Percentiles rank a stretch among this genome's conserved stretches.
Conservation (phyloP, 2,797 vertebrate species). For the Oryzias dopingdopingensis region DNA sequence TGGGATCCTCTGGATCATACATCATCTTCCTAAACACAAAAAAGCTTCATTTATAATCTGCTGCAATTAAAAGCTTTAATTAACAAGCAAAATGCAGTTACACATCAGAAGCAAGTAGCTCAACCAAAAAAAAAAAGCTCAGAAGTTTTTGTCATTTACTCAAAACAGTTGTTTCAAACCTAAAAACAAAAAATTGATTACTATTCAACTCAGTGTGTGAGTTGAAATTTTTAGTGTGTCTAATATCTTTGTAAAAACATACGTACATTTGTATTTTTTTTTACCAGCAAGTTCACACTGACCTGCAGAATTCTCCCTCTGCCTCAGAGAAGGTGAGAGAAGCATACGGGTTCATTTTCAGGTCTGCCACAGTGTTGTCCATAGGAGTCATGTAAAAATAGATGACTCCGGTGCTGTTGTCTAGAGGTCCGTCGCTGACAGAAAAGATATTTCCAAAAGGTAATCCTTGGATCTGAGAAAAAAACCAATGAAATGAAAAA, state of each 20-base stretch:
- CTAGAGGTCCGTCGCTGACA: slow-evolving; percentile 84
- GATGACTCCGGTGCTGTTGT: slow-evolving; percentile 87
- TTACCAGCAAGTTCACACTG: slow-evolving; percentile 3
- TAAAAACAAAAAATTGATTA: no score
- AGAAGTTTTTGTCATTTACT: no score
- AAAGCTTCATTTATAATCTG: slow-evolving; percentile 1
- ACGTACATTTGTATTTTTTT: background rate
- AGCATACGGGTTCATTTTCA: slow-evolving; percentile 81
- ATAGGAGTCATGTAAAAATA: slow-evolving; percentile 86
- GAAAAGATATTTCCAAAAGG: slow-evolving; percentile 88
- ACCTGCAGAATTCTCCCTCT: slow-evolving; percentile 89
- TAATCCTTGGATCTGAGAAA: slow-evolving; percentile 82
- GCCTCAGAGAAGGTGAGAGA: slow-evolving; percentile 85
- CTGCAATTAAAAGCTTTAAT: background rate
- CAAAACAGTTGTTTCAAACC: no score
- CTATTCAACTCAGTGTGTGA: no score
- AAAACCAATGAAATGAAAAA: background rate
- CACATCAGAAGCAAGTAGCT: no score
- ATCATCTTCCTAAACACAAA: slow-evolving; percentile 67
- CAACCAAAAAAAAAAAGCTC: no score
- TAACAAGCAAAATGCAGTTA: background rate
- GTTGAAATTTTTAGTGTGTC: no score
- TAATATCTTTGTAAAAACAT: no score
- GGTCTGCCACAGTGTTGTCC: slow-evolving; percentile 80
- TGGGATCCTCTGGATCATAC: slow-evolving; percentile 84